Evolutionary conservation across 2,888 invertebrate genomes (phyloP).

Genomic region (Achlya flavicornis): DNA sequence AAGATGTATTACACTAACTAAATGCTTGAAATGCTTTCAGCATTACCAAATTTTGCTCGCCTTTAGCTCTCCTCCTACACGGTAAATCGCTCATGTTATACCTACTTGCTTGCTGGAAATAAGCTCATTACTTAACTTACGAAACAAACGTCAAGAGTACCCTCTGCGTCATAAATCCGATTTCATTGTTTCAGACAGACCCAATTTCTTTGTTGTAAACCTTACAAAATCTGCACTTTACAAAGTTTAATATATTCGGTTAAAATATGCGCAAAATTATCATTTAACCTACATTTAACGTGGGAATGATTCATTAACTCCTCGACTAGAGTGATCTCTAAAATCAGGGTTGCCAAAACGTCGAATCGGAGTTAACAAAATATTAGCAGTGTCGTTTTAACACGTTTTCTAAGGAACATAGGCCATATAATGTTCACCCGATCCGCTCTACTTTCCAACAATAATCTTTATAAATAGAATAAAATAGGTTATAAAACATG

Average conservation of each 20-base stretch:
- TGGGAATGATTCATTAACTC: slow-evolving; percentile 17
- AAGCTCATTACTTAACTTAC: neutral
- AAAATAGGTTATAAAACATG: slow-evolving; percentile 72
- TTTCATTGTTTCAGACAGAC: slow-evolving; percentile 4
- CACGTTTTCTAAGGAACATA: neutral
- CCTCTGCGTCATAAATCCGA: neutral
- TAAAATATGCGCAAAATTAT: slow-evolving; percentile 13
- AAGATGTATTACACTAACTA: too few relatives aligned
- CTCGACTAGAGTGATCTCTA: neutral
- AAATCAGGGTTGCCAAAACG: slow-evolving; percentile 7
- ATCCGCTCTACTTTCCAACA: slow-evolving; percentile 55
- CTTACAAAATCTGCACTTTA: slow-evolving; percentile 10
- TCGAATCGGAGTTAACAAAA: slow-evolving; percentile 2
- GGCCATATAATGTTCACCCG: slow-evolving; percentile 26
- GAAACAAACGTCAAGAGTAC: slow-evolving; percentile 2
- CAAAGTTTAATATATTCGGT: neutral
- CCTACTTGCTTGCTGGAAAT: neutral
- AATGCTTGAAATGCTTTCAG: slow-evolving; percentile 19
- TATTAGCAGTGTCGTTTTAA: slow-evolving; percentile 9
- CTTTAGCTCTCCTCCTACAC: neutral
- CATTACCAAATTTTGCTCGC: neutral
- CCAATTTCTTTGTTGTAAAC: slow-evolving; percentile 4
- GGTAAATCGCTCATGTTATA: neutral
- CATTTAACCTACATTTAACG: slow-evolving; percentile 15
- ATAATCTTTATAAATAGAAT: slow-evolving; percentile 58